Evolutionary conservation across 2,113 vertebrate genomes (phyloP).

Genomic region (Aleadryas rufinucha): DNA sequence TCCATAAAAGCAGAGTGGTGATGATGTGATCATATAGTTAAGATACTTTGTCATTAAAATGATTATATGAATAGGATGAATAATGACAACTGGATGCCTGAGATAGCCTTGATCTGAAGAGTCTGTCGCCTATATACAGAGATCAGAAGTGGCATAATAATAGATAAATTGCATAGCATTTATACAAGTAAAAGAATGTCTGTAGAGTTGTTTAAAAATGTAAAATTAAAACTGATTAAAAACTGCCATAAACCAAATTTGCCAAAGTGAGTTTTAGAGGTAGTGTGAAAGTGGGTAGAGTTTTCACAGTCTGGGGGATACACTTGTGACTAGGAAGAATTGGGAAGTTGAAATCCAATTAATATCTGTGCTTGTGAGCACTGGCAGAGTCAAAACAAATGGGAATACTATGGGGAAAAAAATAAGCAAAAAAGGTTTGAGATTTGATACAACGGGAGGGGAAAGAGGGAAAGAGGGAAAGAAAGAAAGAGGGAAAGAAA

Average conservation of each 20-base stretch:
- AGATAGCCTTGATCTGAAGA: neutral
- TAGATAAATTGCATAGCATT: neutral
- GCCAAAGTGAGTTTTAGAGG: neutral
- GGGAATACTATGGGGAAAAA: neutral
- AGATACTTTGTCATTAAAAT: neutral
- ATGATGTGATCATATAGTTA: neutral
- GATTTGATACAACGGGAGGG: neutral
- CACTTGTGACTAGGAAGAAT: neutral
- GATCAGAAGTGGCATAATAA: neutral
- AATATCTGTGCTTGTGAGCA: neutral
- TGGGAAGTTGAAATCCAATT: neutral
- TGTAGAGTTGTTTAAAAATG: neutral
- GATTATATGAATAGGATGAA: neutral
- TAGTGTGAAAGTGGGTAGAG: neutral
- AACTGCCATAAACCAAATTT: neutral
- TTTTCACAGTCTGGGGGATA: neutral
- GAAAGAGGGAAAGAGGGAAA: neutral
- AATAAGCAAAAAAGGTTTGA: neutral
- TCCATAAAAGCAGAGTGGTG: neutral
- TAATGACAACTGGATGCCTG: neutral
- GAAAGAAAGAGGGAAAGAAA: neutral
- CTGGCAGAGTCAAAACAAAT: neutral
- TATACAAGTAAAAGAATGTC: neutral
- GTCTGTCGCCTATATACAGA: neutral
- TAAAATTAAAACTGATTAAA: neutral